Base-by-base conservation (phyloP, 2,797 vertebrate species). In the Buceros bicornis region DNA sequence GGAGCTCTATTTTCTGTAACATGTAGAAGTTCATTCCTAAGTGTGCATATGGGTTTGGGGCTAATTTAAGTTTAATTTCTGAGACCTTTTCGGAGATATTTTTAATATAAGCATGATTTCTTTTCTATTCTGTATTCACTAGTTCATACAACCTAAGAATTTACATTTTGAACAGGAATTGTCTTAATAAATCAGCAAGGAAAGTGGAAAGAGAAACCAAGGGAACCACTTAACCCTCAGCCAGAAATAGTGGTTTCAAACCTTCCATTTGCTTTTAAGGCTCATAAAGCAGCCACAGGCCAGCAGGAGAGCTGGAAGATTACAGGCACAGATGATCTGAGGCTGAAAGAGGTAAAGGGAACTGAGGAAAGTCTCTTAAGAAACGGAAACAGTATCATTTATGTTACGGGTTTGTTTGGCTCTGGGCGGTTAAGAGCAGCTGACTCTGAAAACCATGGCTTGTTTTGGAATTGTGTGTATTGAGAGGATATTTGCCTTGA, bases 251-350 rank as follows among this genome's bases (percentile, higher is more conserved):
- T 17, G 13, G n/a, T 43, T 85, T 48, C 91, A 90, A 94, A 77
- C 7, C 31, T 90, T 89, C 57, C 48, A 67, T 89, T 95, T 93
- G 71, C 45, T 90, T 93, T 90, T 82, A 94, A 93, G 71, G 71
- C 37, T 95, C 22, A 0, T 92, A 95, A 93, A 93, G 74, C 71
- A 92, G 74, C 43, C 87, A 80, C 48, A 92, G 67, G 64, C 80
- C 71, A 71, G 60, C 77, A 74, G 71, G 71, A 92, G 53, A 94
- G 90, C 92, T 33, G 64, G 67, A 89, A 92, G 78, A 89, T 94
- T 82, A 90, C 42, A 77, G 71, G 37, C 69, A 82, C 81, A 97
- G 86, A 87, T 82, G 86, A 81, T 94, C 64, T 80, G 81, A 82
- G 67, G 45, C 57, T 87, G 56, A 77, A 53, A 90, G 51, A 86